Evolutionary conservation across 2,113 vertebrate species (phyloP).

Genomic region (Podarcis muralis): DNA sequence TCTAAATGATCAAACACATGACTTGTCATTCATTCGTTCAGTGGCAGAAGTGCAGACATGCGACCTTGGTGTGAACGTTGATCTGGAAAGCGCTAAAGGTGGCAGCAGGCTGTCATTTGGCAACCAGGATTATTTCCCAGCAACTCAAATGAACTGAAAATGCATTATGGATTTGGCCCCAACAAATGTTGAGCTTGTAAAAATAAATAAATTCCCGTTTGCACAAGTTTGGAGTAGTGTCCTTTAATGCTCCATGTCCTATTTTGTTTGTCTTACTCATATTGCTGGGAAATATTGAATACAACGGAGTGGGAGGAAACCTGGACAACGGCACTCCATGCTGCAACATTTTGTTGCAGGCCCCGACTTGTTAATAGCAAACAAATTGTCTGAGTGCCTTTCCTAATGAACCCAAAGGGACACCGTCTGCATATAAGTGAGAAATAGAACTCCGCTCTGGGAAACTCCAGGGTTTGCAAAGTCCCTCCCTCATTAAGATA

Average conservation of each 20-base stretch:
- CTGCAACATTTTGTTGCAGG: not conserved
- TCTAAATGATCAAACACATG: constrained; percentile 55
- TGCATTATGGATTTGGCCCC: not conserved
- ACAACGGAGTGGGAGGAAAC: not conserved
- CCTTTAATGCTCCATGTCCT: not conserved
- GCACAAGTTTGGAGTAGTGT: not conserved
- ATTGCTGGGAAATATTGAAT: not conserved
- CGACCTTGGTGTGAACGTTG: constrained; percentile 42
- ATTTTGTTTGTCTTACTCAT: not conserved
- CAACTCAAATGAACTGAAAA: not conserved
- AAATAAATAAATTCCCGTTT: not conserved
- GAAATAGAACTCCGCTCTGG: too few species aligned
- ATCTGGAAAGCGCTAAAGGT: not conserved
- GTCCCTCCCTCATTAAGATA: too few species aligned
- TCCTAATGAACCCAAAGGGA: too few species aligned
- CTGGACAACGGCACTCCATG: not conserved
- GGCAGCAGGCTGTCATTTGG: constrained; percentile 17
- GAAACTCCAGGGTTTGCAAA: too few species aligned
- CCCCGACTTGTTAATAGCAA: not conserved
- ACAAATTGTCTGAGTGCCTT: too few species aligned
- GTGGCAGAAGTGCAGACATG: constrained; percentile 29
- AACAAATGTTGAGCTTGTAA: not conserved
- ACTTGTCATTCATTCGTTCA: constrained; percentile 15
- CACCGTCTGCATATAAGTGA: too few species aligned
- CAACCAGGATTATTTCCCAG: constrained; percentile 2